phyloP scores from a whole-genome alignment of 2,113 vertebrate species.

The Corythaeola cristata region DNA sequence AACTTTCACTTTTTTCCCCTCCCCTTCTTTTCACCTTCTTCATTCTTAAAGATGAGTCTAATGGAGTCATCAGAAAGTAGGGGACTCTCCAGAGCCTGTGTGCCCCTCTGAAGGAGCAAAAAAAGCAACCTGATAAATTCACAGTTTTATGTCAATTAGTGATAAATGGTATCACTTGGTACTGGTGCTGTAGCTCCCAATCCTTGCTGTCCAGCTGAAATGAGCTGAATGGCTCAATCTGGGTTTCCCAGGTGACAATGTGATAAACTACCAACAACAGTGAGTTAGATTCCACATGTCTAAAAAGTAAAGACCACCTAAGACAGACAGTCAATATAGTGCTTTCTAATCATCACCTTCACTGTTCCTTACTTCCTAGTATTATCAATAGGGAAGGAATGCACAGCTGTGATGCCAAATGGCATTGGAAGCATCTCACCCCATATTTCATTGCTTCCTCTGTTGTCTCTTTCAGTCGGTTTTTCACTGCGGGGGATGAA shows the following conservation, averaged over 20 bases:
- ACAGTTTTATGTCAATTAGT: neutral
- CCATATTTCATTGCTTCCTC: constrained; percentile 79
- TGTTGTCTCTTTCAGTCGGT: constrained; percentile 81
- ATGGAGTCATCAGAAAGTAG: neutral
- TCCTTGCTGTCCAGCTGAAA: neutral
- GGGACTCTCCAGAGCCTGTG: neutral
- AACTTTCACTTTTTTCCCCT: neutral
- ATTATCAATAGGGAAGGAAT: neutral
- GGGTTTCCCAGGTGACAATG: neutral
- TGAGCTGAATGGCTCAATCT: neutral
- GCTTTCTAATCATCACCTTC: neutral
- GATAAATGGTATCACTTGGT: neutral
- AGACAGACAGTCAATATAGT: neutral
- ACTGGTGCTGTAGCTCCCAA: neutral
- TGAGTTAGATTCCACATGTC: neutral
- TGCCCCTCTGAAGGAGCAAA: neutral
- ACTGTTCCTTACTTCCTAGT: neutral
- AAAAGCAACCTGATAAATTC: neutral
- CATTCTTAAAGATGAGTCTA: neutral
- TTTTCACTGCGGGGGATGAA: constrained; percentile 81
- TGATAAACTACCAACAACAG: neutral
- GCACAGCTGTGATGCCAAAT: neutral
- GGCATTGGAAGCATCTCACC: constrained; percentile 70
- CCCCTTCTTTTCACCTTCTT: neutral
- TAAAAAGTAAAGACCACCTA: neutral